A percentile compares a stretch with the other conserved stretches of the same genome.
These are phyloP conservation scores for Diuraphis noxia DNA, from an alignment of 1,140 invertebrate species.

Conservation along the genomic window DNA sequence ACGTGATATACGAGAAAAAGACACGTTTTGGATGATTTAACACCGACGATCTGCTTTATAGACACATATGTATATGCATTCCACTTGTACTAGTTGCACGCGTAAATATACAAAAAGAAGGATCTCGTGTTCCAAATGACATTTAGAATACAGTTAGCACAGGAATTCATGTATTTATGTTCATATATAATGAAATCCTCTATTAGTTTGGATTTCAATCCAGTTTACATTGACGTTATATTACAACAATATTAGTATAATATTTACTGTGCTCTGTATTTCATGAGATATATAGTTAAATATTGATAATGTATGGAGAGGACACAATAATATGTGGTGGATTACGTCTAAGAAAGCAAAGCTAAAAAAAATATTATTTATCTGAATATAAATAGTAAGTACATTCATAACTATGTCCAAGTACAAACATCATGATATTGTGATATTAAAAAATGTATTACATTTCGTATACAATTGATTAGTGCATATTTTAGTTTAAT, in stretches of 20 bases:
- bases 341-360: not conserved
- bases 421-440: no score
- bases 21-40: not conserved
- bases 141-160: not conserved
- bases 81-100: no score
- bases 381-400: no score
- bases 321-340: not conserved
- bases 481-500: no score
- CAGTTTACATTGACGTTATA: not conserved
- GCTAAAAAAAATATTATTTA: no score
- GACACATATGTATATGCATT: not conserved
- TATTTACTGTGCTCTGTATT: not conserved
- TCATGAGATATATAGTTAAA: not conserved
- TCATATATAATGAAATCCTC: not conserved
- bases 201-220: not conserved
- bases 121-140: not conserved
- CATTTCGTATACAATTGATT: no score
- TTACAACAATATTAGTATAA: not conserved
- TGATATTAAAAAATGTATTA: no score
- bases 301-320: not conserved
- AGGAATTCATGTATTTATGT: not conserved
- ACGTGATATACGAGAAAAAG: not conserved
- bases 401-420: no score
- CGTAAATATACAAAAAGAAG: not conserved
- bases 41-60: not conserved